These are phyloP conservation scores for Mormyrus hasselquistii DNA, from an alignment of 2,797 vertebrate species.

Conservation along the genomic window DNA sequence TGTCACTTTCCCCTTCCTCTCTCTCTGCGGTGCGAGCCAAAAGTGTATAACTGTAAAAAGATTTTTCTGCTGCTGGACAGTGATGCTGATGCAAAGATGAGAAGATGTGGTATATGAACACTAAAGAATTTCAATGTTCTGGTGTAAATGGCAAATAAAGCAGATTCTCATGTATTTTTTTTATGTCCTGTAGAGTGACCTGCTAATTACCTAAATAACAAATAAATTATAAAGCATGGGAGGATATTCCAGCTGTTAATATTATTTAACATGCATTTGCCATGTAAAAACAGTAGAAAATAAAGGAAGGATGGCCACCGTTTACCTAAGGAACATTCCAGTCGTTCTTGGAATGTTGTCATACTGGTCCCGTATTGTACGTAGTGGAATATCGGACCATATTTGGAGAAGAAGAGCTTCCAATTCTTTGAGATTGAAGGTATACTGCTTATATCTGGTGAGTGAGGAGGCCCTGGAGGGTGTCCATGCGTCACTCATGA, in stretches of 20 bases:
- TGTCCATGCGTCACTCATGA: neutral
- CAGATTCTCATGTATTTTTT: neutral
- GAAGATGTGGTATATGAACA: neutral
- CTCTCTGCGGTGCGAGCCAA: neutral
- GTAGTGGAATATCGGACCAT: neutral
- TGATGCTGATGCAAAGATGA: neutral
- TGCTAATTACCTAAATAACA: neutral
- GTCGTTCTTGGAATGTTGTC: neutral
- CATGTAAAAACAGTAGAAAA: neutral
- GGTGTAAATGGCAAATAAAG: neutral
- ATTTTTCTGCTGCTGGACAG: neutral
- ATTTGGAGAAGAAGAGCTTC: neutral
- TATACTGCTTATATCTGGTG: neutral
- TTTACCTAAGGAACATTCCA: neutral
- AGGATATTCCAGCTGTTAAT: neutral
- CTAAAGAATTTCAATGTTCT: neutral
- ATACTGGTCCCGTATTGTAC: neutral
- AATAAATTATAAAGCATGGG: neutral
- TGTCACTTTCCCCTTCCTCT: neutral
- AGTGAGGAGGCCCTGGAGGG: neutral
- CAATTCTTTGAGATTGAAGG: neutral
- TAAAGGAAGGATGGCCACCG: neutral
- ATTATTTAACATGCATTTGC: neutral
- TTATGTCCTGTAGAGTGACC: neutral
- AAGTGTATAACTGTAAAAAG: neutral